These are phyloP conservation scores for Meriones psammophilus DNA, from an alignment of 2,797 vertebrate genomes.

Conservation along the genomic window DNA sequence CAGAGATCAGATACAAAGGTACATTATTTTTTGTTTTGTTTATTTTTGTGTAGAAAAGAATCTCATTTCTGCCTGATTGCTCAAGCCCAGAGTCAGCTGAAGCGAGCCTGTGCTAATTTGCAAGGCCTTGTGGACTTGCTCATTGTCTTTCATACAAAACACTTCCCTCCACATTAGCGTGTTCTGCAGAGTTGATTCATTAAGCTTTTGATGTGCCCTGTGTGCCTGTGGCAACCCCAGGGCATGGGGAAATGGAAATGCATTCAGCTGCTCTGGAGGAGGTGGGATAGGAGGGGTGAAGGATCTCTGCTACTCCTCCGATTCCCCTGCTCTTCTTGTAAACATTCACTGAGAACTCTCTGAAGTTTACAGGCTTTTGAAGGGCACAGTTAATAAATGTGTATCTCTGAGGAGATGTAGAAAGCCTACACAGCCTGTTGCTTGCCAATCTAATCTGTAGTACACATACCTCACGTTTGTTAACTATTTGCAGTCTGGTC, in stretches of 20 bases:
- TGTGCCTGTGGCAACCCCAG: background rate
- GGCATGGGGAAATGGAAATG: background rate
- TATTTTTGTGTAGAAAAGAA: slow-evolving; percentile 8
- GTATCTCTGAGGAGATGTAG: slow-evolving; percentile 64
- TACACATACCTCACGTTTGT: background rate
- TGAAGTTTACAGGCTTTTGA: slow-evolving; percentile 75
- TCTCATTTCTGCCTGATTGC: slow-evolving; percentile 51
- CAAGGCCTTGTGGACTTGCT: slow-evolving; percentile 28
- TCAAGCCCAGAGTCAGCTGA: background rate
- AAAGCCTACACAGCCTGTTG: slow-evolving; percentile 34
- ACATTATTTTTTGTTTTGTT: slow-evolving; percentile 8
- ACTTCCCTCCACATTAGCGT: background rate
- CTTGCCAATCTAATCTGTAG: slow-evolving; percentile 40
- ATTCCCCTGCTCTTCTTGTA: slow-evolving; percentile 42
- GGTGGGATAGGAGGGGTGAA: slow-evolving; percentile 32
- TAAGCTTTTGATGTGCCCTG: slow-evolving; percentile 62
- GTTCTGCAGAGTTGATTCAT: slow-evolving; percentile 21
- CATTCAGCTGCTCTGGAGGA: background rate
- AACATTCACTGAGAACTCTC: slow-evolving; percentile 70
- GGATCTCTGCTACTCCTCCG: slow-evolving; percentile 49
- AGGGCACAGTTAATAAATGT: slow-evolving; percentile 76
- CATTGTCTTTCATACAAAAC: slow-evolving; percentile 60
- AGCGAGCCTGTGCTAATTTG: slow-evolving; percentile 22
- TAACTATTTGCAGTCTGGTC: slow-evolving; percentile 61
- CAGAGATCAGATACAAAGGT: slow-evolving; percentile 19